phyloP scores from a whole-genome alignment of 2,797 vertebrate genomes.

The Thalassophryne amazonica region DNA sequence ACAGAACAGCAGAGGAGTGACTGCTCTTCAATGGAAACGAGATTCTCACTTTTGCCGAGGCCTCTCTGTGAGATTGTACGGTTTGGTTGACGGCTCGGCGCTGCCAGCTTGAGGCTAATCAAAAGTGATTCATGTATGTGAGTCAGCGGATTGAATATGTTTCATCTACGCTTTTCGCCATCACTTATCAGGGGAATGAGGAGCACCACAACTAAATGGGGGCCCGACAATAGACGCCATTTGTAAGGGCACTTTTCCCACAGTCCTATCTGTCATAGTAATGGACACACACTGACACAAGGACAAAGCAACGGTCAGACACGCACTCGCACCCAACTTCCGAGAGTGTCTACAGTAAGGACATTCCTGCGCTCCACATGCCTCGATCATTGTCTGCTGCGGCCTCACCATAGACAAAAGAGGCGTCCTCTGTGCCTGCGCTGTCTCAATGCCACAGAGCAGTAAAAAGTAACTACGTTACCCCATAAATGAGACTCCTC shows the following conservation, averaged over 20 bases:
- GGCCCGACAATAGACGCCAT: constrained; percentile 56
- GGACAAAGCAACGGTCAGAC: constrained; percentile 72
- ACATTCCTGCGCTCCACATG: constrained; percentile 66
- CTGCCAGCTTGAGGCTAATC: constrained; percentile 73
- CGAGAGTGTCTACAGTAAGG: constrained; percentile 73
- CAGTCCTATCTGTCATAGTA: constrained; percentile 71
- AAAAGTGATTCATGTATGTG: constrained; percentile 73
- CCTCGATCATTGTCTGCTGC: constrained; percentile 61
- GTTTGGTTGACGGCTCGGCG: constrained; percentile 45
- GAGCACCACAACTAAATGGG: constrained; percentile 56
- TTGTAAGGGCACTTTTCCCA: constrained; percentile 76
- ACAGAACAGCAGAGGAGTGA: constrained; percentile 38
- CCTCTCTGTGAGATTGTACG: constrained; percentile 38
- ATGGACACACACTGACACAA: constrained; percentile 70
- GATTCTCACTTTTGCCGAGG: constrained; percentile 48
- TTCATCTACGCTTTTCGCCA: constrained; percentile 68
- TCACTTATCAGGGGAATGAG: constrained; percentile 61
- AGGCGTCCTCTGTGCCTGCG: constrained; percentile 54
- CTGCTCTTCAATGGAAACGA: constrained; percentile 37
- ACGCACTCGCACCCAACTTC: constrained; percentile 64
- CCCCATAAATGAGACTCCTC: constrained; percentile 56
- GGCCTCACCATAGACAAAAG: constrained; percentile 59
- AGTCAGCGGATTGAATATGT: constrained; percentile 70
- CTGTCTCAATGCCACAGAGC: constrained; percentile 56
- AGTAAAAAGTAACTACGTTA: constrained; percentile 69